Conservation (phyloP, 2,888 invertebrate species). For the Fragum sueziense region DNA sequence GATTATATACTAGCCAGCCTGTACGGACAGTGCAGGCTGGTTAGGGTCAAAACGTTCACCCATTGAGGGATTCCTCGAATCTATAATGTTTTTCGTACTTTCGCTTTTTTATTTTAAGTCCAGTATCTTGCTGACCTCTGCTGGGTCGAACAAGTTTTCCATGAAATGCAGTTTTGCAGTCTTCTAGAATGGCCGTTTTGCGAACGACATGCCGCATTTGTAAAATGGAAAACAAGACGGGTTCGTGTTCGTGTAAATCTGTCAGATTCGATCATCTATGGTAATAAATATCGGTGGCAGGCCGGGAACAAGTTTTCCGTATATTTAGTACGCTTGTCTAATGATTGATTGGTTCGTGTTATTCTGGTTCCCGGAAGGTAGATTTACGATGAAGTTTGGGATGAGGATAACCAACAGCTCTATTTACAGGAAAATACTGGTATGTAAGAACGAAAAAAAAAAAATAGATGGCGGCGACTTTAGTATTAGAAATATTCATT, state of each 20-base stretch:
- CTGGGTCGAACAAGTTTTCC: too few species aligned
- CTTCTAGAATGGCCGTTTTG: too few species aligned
- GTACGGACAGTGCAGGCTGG: too few species aligned
- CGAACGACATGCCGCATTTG: too few species aligned
- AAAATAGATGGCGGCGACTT: background rate
- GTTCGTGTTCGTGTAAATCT: slow-evolving; percentile 14
- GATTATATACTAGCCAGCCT: too few species aligned
- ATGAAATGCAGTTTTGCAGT: too few species aligned
- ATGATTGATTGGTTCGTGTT: background rate
- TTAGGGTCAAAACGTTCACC: too few species aligned
- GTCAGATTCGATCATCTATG: background rate
- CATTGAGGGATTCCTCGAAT: too few species aligned
- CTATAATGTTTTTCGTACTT: too few species aligned
- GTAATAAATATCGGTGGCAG: slow-evolving; percentile 4
- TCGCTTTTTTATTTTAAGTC: too few species aligned
- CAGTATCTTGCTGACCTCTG: too few species aligned
- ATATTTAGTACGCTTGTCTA: background rate
- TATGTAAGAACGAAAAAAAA: background rate
- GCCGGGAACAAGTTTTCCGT: background rate
- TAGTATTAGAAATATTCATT: background rate
- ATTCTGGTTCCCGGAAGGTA: background rate
- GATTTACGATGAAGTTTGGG: background rate
- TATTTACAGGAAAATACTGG: too few species aligned
- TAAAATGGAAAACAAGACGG: slow-evolving; percentile 15
- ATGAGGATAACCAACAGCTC: background rate